Evolutionary conservation across 1,140 invertebrate species (phyloP).

Genomic region (Helicorthomorpha holstii): DNA sequence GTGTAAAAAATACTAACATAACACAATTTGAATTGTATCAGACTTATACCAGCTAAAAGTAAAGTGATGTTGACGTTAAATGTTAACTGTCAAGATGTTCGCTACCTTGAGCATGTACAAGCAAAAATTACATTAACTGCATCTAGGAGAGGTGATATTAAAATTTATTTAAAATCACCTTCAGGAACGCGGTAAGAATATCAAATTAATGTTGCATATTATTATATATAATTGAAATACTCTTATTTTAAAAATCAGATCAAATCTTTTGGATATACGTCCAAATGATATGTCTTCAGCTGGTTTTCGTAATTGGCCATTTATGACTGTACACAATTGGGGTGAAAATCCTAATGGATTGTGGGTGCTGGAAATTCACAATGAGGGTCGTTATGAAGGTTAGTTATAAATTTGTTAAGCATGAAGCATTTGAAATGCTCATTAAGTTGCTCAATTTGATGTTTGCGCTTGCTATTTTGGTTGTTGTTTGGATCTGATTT

Average conservation of each 20-base stretch:
- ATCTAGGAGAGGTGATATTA: constrained; percentile 70
- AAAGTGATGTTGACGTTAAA: constrained; percentile 13
- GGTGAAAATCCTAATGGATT: constrained; percentile 61
- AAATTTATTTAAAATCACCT: constrained; percentile 57
- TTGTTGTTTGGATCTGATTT: too few species aligned
- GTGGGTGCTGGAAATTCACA: constrained; percentile 85
- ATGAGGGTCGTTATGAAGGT: constrained; percentile 30
- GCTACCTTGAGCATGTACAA: constrained; percentile 82
- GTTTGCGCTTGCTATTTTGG: too few species aligned
- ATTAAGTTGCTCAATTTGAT: too few species aligned
- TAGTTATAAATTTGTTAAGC: too few species aligned
- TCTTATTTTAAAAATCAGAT: constrained; percentile 35
- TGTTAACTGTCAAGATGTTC: constrained; percentile 41
- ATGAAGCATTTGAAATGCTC: too few species aligned
- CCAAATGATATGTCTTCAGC: constrained; percentile 77
- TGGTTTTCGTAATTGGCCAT: constrained; percentile 94
- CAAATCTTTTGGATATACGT: constrained; percentile 70
- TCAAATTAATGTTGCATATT: not conserved
- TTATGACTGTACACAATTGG: constrained; percentile 94
- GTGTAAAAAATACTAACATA: too few species aligned
- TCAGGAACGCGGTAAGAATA: constrained; percentile 13
- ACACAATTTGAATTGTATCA: too few species aligned
- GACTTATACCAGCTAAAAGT: constrained; percentile 16
- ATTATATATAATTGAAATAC: not conserved
- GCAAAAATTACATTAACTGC: constrained; percentile 74